Evolutionary conservation across 2,113 vertebrate species (phyloP).

Genomic region (Delphinapterus leucas): DNA sequence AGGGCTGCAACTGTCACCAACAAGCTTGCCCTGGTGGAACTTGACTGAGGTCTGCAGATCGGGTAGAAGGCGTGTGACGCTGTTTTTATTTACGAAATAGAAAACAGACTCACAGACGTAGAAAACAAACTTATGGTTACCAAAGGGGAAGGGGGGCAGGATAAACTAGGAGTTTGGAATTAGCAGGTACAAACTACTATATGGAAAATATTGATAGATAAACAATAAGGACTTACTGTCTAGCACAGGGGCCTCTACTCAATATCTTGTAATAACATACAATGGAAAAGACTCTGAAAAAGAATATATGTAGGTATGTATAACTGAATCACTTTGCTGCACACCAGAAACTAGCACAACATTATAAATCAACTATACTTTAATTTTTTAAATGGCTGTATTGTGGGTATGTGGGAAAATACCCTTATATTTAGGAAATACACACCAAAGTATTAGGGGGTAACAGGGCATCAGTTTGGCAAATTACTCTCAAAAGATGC

Average conservation of each 20-base stretch:
- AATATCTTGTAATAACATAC: too few relatives aligned
- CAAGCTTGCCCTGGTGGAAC: background rate
- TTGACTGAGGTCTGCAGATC: background rate
- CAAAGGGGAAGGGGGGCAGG: background rate
- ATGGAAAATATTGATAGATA: too few relatives aligned
- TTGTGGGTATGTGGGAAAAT: background rate
- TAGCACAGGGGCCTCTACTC: background rate
- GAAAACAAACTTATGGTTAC: background rate
- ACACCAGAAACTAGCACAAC: background rate
- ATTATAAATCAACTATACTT: too few relatives aligned
- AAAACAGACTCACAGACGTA: background rate
- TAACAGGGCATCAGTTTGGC: background rate
- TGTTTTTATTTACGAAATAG: background rate
- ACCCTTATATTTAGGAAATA: background rate
- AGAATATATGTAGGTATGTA: background rate
- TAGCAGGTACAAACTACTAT: background rate
- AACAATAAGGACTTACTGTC: background rate
- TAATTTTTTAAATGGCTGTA: background rate
- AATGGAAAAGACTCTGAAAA: background rate
- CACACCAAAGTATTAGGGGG: background rate
- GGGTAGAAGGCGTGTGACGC: rapidly evolving
- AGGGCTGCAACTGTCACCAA: rapidly evolving
- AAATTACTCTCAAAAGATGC: background rate
- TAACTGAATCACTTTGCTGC: background rate
- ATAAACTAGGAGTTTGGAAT: background rate